These are phyloP conservation scores for Fragum fragum DNA, from an alignment of 2,888 invertebrate genomes.

Conservation along the genomic window DNA sequence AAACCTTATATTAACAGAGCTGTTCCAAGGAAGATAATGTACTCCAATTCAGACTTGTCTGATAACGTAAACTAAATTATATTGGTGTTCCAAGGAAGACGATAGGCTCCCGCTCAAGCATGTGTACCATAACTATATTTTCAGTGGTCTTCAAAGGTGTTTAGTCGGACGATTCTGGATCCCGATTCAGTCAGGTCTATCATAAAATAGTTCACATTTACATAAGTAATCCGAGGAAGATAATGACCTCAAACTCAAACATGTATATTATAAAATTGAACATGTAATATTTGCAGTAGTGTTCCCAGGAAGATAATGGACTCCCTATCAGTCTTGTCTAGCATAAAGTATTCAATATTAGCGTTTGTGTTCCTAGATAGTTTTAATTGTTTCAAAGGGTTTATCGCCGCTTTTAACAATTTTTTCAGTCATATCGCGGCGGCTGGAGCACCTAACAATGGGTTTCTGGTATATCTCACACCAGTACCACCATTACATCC, in stretches of 20 bases:
- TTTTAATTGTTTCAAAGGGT: too few species aligned
- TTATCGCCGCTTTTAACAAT: too few species aligned
- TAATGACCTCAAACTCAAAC: conserved; percentile 99
- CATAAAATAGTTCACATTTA: conserved; percentile 75
- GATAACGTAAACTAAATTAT: conserved; percentile 89
- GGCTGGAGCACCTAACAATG: too few species aligned
- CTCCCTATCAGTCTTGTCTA: conserved; percentile 99
- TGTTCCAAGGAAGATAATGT: conserved; percentile 97
- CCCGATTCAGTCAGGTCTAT: conserved; percentile 90
- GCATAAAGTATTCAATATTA: conserved; percentile 90
- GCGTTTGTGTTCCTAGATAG: too few species aligned
- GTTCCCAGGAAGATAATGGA: conserved; percentile 99
- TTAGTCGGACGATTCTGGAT: conserved; percentile 98
- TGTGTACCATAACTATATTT: too few species aligned
- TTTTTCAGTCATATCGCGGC: too few species aligned
- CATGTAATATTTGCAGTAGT: conserved; percentile 90
- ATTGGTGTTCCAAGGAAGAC: conserved; percentile 91
- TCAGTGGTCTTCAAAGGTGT: too few species aligned
- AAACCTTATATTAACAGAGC: not conserved
- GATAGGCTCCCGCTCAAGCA: too few species aligned
- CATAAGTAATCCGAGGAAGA: conserved; percentile 98
- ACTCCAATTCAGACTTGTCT: conserved; percentile 98
- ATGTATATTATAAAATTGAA: conserved; percentile 98
- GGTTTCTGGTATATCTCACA: too few species aligned
- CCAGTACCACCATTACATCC: too few species aligned